Conservation (phyloP, 1,140 invertebrate species). For the Pararge aegeria region DNA sequence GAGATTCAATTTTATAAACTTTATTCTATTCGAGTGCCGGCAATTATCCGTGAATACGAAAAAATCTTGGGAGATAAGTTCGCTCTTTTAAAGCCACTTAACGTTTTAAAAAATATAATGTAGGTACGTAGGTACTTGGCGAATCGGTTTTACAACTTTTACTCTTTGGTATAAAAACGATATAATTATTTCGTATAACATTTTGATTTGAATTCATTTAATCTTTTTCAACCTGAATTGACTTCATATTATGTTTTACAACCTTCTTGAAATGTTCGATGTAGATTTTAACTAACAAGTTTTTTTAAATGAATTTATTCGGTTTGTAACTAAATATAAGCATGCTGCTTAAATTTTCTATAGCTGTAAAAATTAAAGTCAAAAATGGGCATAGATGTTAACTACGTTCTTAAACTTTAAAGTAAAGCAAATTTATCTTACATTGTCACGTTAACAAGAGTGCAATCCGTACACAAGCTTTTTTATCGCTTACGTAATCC, state of each 20-base stretch:
- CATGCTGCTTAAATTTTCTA: no score
- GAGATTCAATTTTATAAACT: conserved; percentile 30
- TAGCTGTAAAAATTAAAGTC: no score
- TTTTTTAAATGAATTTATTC: background rate
- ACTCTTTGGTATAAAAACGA: conserved; percentile 12
- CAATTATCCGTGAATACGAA: conserved; percentile 31
- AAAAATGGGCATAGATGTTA: no score
- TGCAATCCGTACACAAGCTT: no score
- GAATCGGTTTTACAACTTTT: conserved; percentile 17
- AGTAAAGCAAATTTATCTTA: no score
- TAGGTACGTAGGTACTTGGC: background rate
- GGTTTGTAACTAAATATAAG: no score
- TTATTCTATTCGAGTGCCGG: conserved; percentile 33
- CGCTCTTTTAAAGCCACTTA: conserved; percentile 28
- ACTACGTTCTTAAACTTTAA: no score
- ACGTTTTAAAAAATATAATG: conserved; percentile 29
- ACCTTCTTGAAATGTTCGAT: background rate
- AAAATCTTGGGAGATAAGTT: conserved; percentile 21
- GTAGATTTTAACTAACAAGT: background rate
- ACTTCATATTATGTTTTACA: no score
- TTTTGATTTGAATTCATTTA: background rate
- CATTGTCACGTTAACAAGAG: no score
- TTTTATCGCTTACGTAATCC: no score
- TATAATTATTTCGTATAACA: conserved; percentile 14
- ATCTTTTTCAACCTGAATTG: background rate